These are phyloP conservation scores for Parauchenoglanis punctatus DNA, from an alignment of 2,797 vertebrate genomes.

Conservation along the genomic window DNA sequence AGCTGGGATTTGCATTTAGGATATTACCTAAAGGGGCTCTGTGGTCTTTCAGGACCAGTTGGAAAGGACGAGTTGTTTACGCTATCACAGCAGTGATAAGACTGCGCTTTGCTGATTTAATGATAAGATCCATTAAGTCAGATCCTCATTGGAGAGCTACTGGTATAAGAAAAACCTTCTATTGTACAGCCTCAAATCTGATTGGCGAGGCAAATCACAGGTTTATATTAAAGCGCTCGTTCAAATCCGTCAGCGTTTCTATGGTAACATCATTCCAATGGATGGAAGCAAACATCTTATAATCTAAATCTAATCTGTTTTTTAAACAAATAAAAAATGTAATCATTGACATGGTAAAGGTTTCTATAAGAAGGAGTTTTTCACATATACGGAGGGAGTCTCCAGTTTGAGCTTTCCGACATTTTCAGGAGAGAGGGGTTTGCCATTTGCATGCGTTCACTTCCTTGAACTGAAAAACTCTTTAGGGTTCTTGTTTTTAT, in stretches of 20 bases:
- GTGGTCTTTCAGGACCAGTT: slow-evolving; percentile 10
- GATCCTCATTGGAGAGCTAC: neutral
- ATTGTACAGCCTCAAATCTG: neutral
- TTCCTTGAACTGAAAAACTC: neutral
- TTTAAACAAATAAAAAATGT: neutral
- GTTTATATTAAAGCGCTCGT: neutral
- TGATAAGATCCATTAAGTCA: neutral
- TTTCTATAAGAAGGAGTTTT: neutral
- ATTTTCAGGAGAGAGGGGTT: neutral
- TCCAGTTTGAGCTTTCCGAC: neutral
- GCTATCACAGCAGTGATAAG: slow-evolving; percentile 11
- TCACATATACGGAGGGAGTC: neutral
- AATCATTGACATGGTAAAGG: neutral
- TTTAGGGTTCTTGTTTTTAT: neutral
- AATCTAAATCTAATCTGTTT: neutral
- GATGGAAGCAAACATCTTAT: neutral
- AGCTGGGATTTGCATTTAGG: slow-evolving; percentile 28
- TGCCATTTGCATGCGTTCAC: neutral
- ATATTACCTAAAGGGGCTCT: slow-evolving; percentile 23
- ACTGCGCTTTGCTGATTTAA: neutral
- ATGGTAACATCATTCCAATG: neutral
- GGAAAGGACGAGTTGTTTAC: slow-evolving; percentile 28
- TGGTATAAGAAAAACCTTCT: neutral
- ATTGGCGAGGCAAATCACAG: neutral
- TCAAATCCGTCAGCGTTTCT: neutral